These are phyloP conservation scores for Dendropsophus ebraccatus DNA, from an alignment of 2,113 vertebrate species.

Conservation along the genomic window DNA sequence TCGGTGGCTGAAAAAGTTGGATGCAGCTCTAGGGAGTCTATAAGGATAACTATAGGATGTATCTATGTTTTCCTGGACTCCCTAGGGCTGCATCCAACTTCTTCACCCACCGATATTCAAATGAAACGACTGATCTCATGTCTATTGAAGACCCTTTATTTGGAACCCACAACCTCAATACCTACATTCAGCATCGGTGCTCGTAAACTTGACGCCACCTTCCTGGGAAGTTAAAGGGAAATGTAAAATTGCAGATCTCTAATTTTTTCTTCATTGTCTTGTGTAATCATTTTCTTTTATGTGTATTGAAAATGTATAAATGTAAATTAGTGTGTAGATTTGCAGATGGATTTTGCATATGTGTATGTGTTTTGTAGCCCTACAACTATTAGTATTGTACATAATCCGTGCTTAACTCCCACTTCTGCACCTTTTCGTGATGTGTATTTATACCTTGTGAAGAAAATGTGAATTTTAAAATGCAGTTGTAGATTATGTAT, in stretches of 20 bases:
- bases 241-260: background rate
- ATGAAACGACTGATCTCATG: too few species aligned
- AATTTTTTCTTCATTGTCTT: background rate
- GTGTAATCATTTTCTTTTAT: slow-evolving; percentile 66
- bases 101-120: too few species aligned
- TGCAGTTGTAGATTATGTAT: slow-evolving; percentile 83
- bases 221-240: background rate
- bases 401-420: slow-evolving; percentile 77
- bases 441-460: slow-evolving; percentile 84
- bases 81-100: too few species aligned
- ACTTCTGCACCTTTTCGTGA: slow-evolving; percentile 75
- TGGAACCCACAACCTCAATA: background rate
- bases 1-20: too few species aligned
- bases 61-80: too few species aligned
- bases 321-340: slow-evolving; percentile 83
- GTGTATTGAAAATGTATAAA: slow-evolving; percentile 74
- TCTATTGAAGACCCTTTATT: too few species aligned
- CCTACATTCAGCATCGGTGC: background rate
- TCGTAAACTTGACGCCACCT: background rate
- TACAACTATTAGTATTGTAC: slow-evolving; percentile 77
- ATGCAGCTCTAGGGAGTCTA: too few species aligned
- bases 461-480: slow-evolving; percentile 79
- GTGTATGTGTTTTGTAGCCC: slow-evolving; percentile 74
- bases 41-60: too few species aligned
- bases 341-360: slow-evolving; percentile 78